Base-by-base conservation (phyloP, 2,797 vertebrate species). In the Sarcophilus harrisii region DNA sequence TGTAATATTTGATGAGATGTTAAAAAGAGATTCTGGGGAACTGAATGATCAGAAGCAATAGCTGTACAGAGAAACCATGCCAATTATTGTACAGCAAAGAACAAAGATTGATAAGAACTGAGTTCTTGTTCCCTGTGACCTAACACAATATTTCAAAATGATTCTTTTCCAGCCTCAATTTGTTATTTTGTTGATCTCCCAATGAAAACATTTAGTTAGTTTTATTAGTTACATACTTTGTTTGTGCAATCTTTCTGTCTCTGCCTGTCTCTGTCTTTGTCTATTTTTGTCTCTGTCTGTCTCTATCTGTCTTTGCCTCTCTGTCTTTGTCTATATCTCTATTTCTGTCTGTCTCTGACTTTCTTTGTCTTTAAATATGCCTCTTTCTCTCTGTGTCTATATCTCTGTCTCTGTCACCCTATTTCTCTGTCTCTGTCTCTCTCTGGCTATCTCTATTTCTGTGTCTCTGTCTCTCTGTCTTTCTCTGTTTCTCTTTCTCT, bases 21-120 rank as follows among this genome's bases (percentile, higher is more conserved):
- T 97, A 97, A 98, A 97, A 97, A 98, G 97, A 97, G 94, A 62
- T 92, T 93, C 93, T 97, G 97, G 96, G 96, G 97, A 98, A 96
- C 94, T 97, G 97, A 93, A 96, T 97, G 96, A 96, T 96, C 96
- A 45, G 93, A 94, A 98, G 97, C 93, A 98, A 97, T 97, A 96
- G 97, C 90, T 97, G 91, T 93, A 30, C 54, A 97, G 93, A 98
- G 97, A 97, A 97, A 9, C 93, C 93, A 96, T 62, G 96, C 94
- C 95, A n/a, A 97, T 91, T 93, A 97, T 92, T 91, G n/a, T 94
- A 97, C 97, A 97, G 92, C 90, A 92, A 11, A 95, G 96, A 96
- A 97, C 96, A 98, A 97, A 97, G 95, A 52, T 92, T 98, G 97
- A 96, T 97, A 97, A 87, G 81, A 95, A 90, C 92, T 92, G 94